phyloP scores from a whole-genome alignment of 2,888 invertebrate genomes.

The Epirrhoe tristata region DNA sequence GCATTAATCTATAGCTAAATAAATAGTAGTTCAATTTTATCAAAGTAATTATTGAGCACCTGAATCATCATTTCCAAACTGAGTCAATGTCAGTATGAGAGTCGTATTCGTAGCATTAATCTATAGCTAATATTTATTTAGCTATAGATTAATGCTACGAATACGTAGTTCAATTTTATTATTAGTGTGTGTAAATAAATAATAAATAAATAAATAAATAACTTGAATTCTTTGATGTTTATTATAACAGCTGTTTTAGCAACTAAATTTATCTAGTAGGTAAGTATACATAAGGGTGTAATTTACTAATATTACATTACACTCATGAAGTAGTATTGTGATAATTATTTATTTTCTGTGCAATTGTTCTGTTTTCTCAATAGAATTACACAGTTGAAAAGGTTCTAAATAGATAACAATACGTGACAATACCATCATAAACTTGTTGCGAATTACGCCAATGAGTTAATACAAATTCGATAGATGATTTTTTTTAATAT shows the following conservation, averaged over 20 bases:
- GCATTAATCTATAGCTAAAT: neutral
- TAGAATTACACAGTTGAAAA: neutral
- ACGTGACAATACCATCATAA: neutral
- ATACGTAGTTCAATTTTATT: neutral
- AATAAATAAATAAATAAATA: too few species aligned
- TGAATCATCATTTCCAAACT: neutral
- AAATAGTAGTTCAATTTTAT: neutral
- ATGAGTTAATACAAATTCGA: neutral
- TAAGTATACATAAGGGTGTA: too few species aligned
- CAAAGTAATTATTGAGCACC: neutral
- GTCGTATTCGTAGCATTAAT: neutral
- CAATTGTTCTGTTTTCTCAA: neutral
- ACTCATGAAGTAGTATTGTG: neutral
- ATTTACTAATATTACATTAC: too few species aligned
- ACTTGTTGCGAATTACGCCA: too few species aligned
- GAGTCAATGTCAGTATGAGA: neutral
- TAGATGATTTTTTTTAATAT: too few species aligned
- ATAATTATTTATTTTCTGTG: neutral
- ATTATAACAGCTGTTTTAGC: neutral
- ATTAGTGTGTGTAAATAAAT: too few species aligned
- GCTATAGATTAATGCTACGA: neutral
- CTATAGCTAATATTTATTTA: neutral
- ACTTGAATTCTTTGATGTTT: neutral
- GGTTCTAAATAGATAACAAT: neutral
- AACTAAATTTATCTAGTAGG: neutral